Base-by-base conservation (phyloP, 2,797 vertebrate genomes). In the Tapera naevia region DNA sequence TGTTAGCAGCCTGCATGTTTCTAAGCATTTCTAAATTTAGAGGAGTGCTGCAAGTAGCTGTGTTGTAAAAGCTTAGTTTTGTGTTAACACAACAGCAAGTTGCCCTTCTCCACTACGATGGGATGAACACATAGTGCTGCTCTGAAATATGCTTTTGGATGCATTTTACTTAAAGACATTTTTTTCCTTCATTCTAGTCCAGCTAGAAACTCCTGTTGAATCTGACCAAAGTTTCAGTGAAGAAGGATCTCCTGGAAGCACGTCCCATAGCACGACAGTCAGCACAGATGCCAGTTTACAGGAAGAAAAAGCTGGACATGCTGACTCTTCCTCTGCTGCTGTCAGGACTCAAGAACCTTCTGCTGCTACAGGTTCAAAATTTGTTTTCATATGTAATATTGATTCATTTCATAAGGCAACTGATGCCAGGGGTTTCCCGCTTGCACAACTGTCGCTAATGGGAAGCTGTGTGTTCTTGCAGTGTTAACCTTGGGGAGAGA, bases 291-390 rank as follows among this genome's bases (percentile, higher is more conserved):
- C 69, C 83, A 93, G 60, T 81, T 96, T 95, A 75, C 95, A 97
- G 91, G 98, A 97, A 94, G 96, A 97, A 86, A 98, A 97, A 91
- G 56, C 71, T 88, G 97, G 97, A 89, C 97, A 97, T 22, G 24
- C 86, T 0, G 95, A 97, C 33, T 76, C 91, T 11, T 87, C 84
- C 17, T 91, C 96, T 89, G 67, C 74, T 51, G 65, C 96, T 95
- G 84, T 89, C 73, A 93, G 96, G 60, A 92, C 89, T 81, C 96
- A 97, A 89, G 97, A 97, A 75, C 88, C 94, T 90, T 91, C 98
- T 35, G 39, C 97, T 94, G 91, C 95, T 93, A 70, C 98, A 98
- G 98, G 98, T 98, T 95, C 84, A 89, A 25, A 84, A 96, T 96
- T 96, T 91, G 33, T 76, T 76, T 95, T 94, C 56, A 53, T 72